These are phyloP conservation scores for Pempheris klunzingeri DNA, from an alignment of 2,797 vertebrate species.

Conservation along the genomic window DNA sequence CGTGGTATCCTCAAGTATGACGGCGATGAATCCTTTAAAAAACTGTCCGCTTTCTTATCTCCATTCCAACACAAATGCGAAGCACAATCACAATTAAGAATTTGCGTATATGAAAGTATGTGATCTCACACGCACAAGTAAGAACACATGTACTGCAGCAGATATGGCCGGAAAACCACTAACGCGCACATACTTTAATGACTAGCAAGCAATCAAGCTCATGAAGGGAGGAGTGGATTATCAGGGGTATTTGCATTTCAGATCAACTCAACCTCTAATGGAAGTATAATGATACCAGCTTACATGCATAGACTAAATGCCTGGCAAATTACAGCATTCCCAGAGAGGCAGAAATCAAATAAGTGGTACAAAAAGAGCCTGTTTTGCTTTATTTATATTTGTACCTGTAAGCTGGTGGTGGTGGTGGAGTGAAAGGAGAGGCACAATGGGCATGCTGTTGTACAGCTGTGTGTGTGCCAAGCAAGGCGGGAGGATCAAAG, in stretches of 20 bases:
- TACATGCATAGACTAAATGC: constrained; percentile 75
- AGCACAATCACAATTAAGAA: constrained; percentile 5
- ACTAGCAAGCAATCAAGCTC: constrained; percentile 73
- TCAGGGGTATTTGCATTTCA: constrained; percentile 82
- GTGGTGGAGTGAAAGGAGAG: constrained; percentile 45
- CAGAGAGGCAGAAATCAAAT: constrained; percentile 74
- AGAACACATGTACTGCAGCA: constrained; percentile 28
- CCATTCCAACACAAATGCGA: constrained; percentile 20
- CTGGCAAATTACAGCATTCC: constrained; percentile 75
- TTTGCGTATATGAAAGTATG: constrained; percentile 12
- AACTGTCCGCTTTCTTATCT: constrained; percentile 16
- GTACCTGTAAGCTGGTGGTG: constrained; percentile 65
- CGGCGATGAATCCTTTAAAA: constrained; percentile 17
- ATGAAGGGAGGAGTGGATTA: constrained; percentile 76
- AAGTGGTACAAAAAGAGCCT: constrained; percentile 62
- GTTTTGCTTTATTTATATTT: constrained; percentile 62
- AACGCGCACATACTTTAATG: constrained; percentile 61
- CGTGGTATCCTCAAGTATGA: neutral
- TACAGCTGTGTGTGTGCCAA: constrained; percentile 77
- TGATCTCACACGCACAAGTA: constrained; percentile 7
- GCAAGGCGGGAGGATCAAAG: constrained; percentile 92
- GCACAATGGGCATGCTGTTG: constrained; percentile 74
- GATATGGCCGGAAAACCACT: constrained; percentile 42
- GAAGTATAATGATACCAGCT: constrained; percentile 79
- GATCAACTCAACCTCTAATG: constrained; percentile 81